Conservation (phyloP, 2,113 vertebrate genomes). For the Pelusios castaneus region DNA sequence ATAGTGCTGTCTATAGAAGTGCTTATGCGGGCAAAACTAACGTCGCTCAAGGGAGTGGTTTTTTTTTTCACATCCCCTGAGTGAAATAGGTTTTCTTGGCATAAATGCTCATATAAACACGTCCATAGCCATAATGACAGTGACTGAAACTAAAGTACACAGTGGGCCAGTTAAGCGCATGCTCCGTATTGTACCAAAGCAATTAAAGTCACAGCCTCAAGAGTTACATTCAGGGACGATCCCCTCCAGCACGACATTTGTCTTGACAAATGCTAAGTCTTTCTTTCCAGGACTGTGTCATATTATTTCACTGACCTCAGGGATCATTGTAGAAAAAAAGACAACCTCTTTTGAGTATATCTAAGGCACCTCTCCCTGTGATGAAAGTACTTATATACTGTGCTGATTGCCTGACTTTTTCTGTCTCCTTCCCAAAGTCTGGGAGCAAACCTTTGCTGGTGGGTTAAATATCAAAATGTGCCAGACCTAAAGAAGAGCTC, state of each 20-base stretch:
- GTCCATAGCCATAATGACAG: background rate
- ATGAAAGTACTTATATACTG: background rate
- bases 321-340: background rate
- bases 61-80: too few relatives aligned
- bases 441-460: background rate
- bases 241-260: background rate
- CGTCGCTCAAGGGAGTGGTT: too few relatives aligned
- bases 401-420: background rate
- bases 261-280: background rate
- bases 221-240: background rate
- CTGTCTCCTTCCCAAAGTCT: background rate
- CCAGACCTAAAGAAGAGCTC: background rate
- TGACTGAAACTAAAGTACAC: background rate
- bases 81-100: too few relatives aligned
- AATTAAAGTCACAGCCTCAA: background rate
- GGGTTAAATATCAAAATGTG: background rate
- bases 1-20: too few relatives aligned
- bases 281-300: background rate
- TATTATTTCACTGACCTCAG: background rate
- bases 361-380: background rate
- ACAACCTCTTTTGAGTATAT: background rate
- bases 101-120: too few relatives aligned
- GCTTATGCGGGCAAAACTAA: too few relatives aligned
- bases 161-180: too few relatives aligned
- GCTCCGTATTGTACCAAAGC: background rate